These are phyloP conservation scores for Pseudobourletiella spinata DNA, from an alignment of 1,140 invertebrate genomes.

Conservation along the genomic window DNA sequence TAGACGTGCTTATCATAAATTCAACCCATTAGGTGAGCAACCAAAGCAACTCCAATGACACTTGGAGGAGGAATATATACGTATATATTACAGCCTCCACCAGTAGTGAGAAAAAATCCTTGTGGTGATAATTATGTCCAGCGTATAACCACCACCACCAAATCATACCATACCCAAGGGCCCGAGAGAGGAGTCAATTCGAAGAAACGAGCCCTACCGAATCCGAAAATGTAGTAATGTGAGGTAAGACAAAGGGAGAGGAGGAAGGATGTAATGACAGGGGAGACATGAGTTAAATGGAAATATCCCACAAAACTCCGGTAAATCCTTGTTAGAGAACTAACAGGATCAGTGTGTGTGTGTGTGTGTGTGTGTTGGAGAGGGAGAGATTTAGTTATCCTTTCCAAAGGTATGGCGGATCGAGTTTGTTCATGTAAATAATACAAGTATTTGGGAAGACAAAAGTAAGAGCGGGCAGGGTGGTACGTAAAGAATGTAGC, in stretches of 20 bases:
- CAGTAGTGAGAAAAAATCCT: too few species aligned
- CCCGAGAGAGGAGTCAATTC: too few species aligned
- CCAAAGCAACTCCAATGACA: too few species aligned
- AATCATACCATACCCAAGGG: too few species aligned
- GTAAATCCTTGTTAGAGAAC: neutral
- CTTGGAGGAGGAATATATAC: too few species aligned
- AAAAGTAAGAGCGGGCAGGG: neutral
- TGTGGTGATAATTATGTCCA: too few species aligned
- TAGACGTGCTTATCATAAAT: too few species aligned
- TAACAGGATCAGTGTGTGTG: neutral
- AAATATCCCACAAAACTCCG: neutral
- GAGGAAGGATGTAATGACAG: neutral
- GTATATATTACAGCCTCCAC: too few species aligned
- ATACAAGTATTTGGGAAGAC: neutral
- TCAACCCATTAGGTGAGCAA: too few species aligned
- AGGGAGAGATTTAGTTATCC: neutral
- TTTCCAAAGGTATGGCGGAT: neutral
- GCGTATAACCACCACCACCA: too few species aligned
- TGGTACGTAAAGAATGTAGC: slow-evolving; percentile 10
- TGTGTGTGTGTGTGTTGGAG: too few species aligned
- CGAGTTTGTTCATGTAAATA: neutral
- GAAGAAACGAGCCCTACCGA: neutral
- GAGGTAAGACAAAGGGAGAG: neutral
- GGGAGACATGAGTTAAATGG: neutral
- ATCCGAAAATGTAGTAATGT: neutral